Percentiles rank a stretch among this genome's conserved stretches.
These are phyloP conservation scores for Drosophila diplacantha DNA, from an alignment of 2,888 invertebrate genomes.

Conservation along the genomic window DNA sequence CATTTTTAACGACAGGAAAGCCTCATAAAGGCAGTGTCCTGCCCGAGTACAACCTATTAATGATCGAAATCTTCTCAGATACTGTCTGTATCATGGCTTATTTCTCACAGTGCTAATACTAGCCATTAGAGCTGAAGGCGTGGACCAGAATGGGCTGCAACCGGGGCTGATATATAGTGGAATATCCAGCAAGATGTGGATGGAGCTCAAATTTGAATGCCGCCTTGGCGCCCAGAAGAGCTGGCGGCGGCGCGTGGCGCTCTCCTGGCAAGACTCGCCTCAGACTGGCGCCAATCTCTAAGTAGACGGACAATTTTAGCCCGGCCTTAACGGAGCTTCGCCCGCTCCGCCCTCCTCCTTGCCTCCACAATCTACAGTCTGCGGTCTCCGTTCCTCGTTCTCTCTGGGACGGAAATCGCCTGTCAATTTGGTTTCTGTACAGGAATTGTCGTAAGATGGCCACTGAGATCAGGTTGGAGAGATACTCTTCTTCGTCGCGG, in stretches of 20 bases:
- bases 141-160: conserved; percentile 24
- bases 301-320: conserved; percentile 38
- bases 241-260: conserved; percentile 57
- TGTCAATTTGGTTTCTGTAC: conserved; percentile 53
- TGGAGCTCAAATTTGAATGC: conserved; percentile 61
- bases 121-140: conserved; percentile 46
- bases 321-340: conserved; percentile 39
- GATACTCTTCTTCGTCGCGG: conserved; percentile 2
- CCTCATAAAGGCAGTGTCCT: conserved; percentile 3
- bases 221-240: conserved; percentile 62
- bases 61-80: conserved; percentile 3
- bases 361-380: conserved; percentile 1
- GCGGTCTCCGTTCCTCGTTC: neutral
- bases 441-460: conserved; percentile 43
- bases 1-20: conserved; percentile 4
- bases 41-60: neutral
- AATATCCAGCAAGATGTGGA: conserved; percentile 3
- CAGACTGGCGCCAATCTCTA: conserved; percentile 56
- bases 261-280: conserved; percentile 10
- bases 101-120: conserved; percentile 21
- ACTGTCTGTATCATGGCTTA: neutral
- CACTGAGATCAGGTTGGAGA: conserved; percentile 35
- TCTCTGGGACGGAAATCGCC: conserved; percentile 59
- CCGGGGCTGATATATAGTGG: conserved; percentile 34
- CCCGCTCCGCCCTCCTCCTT: neutral